Percentiles rank a stretch among this genome's conserved stretches.
Evolutionary conservation across 2,888 invertebrate genomes (phyloP).

Genomic region (Ophion slaviceki): DNA sequence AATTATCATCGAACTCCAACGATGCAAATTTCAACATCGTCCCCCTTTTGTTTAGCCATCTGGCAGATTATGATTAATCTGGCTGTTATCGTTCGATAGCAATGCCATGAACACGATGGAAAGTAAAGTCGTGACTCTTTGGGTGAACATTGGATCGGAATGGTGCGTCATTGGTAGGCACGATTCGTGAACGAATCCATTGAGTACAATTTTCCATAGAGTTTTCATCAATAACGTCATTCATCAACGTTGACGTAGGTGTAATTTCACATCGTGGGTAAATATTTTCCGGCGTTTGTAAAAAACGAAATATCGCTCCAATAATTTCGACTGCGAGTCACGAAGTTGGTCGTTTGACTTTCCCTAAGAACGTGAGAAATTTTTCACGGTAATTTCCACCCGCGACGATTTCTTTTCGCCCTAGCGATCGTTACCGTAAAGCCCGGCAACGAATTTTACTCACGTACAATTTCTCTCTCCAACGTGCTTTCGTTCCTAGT

Average conservation of each 20-base stretch:
- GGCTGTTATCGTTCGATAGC: not conserved
- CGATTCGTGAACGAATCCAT: slow-evolving; percentile 10
- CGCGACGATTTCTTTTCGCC: not conserved
- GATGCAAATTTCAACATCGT: too few relatives aligned
- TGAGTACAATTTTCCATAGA: not conserved
- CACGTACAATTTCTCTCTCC: slow-evolving; percentile 14
- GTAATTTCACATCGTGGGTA: too few relatives aligned
- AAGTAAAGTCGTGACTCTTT: not conserved
- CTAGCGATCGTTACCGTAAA: not conserved
- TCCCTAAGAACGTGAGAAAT: slow-evolving; percentile 32
- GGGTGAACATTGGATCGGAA: not conserved
- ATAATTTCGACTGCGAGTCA: slow-evolving; percentile 10
- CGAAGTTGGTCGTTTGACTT: slow-evolving; percentile 31
- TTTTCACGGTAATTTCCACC: slow-evolving; percentile 22
- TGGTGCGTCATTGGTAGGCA: not conserved
- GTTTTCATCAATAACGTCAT: slow-evolving; percentile 4
- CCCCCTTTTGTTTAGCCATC: too few relatives aligned
- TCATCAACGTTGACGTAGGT: not conserved
- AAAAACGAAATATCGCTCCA: too few relatives aligned
- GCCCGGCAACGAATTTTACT: slow-evolving; percentile 11
- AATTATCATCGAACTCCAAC: too few relatives aligned
- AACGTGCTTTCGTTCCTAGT: not conserved
- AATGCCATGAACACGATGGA: not conserved
- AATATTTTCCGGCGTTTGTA: too few relatives aligned
- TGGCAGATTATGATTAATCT: not conserved